Percentiles rank a stretch among this genome's conserved stretches.
These are phyloP conservation scores for Eupithecia exiguata DNA, from an alignment of 2,888 invertebrate genomes.

Conservation along the genomic window DNA sequence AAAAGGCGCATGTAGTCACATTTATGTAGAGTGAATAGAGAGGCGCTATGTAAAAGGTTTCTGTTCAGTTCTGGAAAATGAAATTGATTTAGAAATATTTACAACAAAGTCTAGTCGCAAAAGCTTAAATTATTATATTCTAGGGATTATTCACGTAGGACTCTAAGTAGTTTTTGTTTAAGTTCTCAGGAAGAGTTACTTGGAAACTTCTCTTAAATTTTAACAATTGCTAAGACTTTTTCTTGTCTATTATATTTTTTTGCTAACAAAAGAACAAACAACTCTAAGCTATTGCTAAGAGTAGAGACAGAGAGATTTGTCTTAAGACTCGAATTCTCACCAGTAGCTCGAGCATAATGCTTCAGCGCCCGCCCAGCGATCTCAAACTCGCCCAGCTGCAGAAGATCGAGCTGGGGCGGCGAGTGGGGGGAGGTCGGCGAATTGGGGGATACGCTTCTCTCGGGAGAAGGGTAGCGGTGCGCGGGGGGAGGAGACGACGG, in stretches of 20 bases:
- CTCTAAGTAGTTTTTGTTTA: background rate
- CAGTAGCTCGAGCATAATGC: constrained; percentile 79
- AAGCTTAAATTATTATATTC: background rate
- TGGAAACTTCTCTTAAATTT: background rate
- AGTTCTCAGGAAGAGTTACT: background rate
- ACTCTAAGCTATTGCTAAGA: no score
- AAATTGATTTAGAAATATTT: background rate
- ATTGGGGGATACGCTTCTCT: constrained; percentile 71
- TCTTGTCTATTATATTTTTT: no score
- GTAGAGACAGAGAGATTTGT: background rate
- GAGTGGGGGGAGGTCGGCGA: constrained; percentile 66
- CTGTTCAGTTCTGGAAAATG: background rate
- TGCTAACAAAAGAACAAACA: background rate
- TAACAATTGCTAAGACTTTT: background rate
- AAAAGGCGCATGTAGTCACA: no score
- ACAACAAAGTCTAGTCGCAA: background rate
- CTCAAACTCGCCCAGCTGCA: constrained; percentile 76
- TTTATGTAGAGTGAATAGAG: background rate
- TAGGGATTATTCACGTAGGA: background rate
- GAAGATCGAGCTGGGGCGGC: constrained; percentile 68
- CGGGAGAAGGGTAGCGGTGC: constrained; percentile 73
- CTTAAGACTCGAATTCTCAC: constrained; percentile 46
- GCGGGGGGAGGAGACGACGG: constrained; percentile 67
- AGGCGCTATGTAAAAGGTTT: background rate
- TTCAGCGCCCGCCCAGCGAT: constrained; percentile 79